These are phyloP conservation scores for Hiodon tergisus DNA, from an alignment of 2,113 vertebrate genomes.

Conservation along the genomic window DNA sequence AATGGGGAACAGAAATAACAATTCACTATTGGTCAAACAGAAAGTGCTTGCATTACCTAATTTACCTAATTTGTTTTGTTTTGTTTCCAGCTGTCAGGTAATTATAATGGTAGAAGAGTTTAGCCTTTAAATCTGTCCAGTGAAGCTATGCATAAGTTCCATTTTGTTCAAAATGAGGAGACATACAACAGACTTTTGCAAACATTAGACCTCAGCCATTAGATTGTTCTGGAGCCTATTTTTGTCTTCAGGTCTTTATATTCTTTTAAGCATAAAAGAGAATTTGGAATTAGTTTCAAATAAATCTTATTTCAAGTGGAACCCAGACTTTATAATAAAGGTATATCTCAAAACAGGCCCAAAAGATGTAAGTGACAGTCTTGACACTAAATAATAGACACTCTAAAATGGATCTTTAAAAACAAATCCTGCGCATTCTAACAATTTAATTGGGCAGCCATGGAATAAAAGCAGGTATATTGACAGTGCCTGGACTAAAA, in stretches of 20 bases:
- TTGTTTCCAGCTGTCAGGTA: not conserved
- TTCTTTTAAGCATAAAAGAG: slow-evolving; percentile 53
- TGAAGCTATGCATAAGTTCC: not conserved
- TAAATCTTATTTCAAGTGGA: slow-evolving; percentile 52
- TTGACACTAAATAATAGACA: slow-evolving; percentile 53
- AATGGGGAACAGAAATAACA: not conserved
- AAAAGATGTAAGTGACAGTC: slow-evolving; percentile 60
- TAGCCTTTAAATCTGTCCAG: not conserved
- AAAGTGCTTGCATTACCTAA: no score
- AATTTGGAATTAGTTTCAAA: slow-evolving; percentile 38
- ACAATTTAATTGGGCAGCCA: slow-evolving; percentile 50
- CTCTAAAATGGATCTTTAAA: slow-evolving; percentile 42
- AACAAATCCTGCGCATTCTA: slow-evolving; percentile 34
- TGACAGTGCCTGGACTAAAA: slow-evolving; percentile 34
- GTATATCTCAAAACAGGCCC: slow-evolving; percentile 51
- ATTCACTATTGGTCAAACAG: no score
- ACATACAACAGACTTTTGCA: slow-evolving; percentile 51
- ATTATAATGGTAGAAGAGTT: not conserved
- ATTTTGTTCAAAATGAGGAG: slow-evolving; percentile 29
- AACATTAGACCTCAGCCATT: slow-evolving; percentile 44
- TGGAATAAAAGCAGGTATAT: slow-evolving; percentile 41
- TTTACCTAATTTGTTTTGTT: not conserved
- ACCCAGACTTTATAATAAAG: slow-evolving; percentile 55
- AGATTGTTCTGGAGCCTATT: slow-evolving; percentile 47
- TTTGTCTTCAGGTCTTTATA: slow-evolving; percentile 39